phyloP scores from a whole-genome alignment of 2,113 vertebrate species.

The Cyanoderma ruficeps region DNA sequence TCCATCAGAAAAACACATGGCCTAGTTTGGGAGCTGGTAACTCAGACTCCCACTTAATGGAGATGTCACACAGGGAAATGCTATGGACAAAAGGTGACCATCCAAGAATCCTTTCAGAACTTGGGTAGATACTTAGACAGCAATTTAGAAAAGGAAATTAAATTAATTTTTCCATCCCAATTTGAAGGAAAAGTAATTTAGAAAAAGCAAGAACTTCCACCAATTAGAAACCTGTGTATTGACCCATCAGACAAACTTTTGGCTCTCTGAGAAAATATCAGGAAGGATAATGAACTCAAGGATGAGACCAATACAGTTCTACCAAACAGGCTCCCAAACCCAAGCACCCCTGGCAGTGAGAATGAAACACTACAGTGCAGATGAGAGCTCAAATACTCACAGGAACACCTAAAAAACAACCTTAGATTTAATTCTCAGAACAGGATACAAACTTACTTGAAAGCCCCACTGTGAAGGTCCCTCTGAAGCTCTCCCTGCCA shows the following conservation, averaged over 20 bases:
- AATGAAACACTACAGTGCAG: neutral
- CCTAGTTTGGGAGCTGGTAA: neutral
- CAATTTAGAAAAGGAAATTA: neutral
- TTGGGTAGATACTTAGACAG: neutral
- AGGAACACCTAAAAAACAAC: neutral
- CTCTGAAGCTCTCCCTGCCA: conserved; percentile 97
- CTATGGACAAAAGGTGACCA: neutral
- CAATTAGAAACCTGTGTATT: neutral
- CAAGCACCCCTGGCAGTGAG: neutral
- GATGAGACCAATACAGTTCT: neutral
- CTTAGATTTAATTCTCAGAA: neutral
- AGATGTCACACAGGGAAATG: neutral
- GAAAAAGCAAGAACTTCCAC: neutral
- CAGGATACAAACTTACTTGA: conserved; percentile 79
- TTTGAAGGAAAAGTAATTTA: neutral
- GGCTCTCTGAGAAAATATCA: neutral
- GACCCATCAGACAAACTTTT: neutral
- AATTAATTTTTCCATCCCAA: neutral
- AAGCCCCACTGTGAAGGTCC: conserved; percentile 84
- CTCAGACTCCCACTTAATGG: neutral
- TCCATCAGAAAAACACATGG: neutral
- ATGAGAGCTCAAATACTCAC: neutral
- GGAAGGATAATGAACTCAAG: neutral
- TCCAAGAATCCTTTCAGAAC: neutral
- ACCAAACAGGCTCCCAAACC: neutral